phyloP scores from a whole-genome alignment of 2,113 vertebrate species.

The Rhinolophus sinicus region DNA sequence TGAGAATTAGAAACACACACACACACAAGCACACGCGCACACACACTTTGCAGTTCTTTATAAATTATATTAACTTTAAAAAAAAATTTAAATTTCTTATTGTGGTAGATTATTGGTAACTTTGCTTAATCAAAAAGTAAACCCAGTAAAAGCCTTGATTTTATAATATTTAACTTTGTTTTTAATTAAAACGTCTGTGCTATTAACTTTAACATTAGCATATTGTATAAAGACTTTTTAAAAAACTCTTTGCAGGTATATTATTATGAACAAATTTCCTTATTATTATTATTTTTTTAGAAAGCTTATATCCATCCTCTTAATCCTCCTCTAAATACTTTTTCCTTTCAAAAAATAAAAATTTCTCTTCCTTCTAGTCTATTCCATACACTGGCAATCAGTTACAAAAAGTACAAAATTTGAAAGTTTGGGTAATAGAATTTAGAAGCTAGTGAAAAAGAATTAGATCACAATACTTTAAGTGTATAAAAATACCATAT shows the following conservation, averaged over 20 bases:
- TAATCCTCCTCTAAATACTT: neutral
- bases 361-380: neutral
- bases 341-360: neutral
- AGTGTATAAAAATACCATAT: neutral
- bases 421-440: neutral
- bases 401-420: neutral
- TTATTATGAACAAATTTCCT: neutral
- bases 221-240: neutral
- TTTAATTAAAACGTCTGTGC: neutral
- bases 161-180: constrained; percentile 27
- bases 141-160: neutral
- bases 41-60: neutral
- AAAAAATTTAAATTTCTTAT: constrained; percentile 8
- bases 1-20: neutral
- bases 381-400: neutral
- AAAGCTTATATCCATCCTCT: neutral
- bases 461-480: neutral
- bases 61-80: neutral
- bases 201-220: neutral
- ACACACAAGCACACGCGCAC: neutral
- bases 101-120: neutral
- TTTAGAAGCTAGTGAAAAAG: neutral
- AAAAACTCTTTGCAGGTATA: neutral
- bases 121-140: neutral
- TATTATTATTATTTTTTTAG: too few relatives aligned